Evolutionary conservation across 2,113 vertebrate genomes (phyloP).

Genomic region (Semnornis frantzii): DNA sequence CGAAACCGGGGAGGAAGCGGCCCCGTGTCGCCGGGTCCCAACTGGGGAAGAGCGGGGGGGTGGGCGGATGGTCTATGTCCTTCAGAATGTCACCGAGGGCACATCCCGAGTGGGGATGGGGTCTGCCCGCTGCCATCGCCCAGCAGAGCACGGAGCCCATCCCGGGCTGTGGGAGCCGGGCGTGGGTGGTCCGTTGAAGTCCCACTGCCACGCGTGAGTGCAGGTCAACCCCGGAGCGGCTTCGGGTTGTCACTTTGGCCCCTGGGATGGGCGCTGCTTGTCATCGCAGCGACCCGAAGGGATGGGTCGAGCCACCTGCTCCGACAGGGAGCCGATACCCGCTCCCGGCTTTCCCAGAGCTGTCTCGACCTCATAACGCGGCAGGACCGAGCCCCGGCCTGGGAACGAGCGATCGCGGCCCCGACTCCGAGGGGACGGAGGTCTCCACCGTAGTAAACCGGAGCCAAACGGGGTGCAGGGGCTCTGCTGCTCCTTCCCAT

Average conservation of each 20-base stretch:
- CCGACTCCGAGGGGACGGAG: background rate
- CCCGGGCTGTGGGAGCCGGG: background rate
- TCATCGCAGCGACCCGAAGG: background rate
- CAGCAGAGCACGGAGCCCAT: background rate
- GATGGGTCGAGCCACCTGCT: no score
- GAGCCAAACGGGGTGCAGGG: background rate
- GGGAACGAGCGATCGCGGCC: no score
- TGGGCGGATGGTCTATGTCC: background rate
- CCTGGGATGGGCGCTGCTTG: background rate
- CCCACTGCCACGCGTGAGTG: background rate
- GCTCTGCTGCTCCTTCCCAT: background rate
- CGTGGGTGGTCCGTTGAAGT: background rate
- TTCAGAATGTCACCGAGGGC: background rate
- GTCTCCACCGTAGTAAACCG: background rate
- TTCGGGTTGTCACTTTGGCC: background rate
- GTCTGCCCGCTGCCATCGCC: background rate
- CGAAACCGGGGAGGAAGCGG: accelerated
- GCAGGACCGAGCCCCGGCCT: background rate
- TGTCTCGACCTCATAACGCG: background rate
- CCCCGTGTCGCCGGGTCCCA: background rate
- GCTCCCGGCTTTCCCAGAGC: background rate
- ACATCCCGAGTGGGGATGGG: no score
- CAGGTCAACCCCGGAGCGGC: background rate
- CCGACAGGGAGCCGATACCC: accelerated
- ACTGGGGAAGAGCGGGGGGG: no score